Base-by-base conservation (phyloP, 2,888 invertebrate species). In the Drosophila anceps region DNA sequence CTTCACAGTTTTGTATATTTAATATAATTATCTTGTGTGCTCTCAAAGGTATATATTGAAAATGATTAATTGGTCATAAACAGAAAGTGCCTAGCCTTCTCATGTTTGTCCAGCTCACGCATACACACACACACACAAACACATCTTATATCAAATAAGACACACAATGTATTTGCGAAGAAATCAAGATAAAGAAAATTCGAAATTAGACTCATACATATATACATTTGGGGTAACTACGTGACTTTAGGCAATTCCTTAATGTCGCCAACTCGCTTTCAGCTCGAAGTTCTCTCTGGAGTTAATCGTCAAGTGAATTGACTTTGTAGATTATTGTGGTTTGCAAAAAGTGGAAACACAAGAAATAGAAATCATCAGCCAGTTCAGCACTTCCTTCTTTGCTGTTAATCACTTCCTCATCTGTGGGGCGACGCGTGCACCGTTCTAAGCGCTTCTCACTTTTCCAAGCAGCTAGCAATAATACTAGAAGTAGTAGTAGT, bases 361-460 rank as follows among this genome's bases (percentile, higher is more conserved):
- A 78, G 81, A 81, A 84, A 84, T 72, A 69, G 76, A 89, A 88
- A 84, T 87, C 76, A 82, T 61, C 44, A 73, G 82, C 58, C 79
- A 84, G 77, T 76, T 81, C 61, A 85, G 88, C 86, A 86, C 91
- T 90, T 87, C 91, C 86, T 90, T 82, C 88, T 84, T 76, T 73
- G 79, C 62, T 71, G 62, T 69, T 89, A 87, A 89, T 90, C 85
- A 89, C 86, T 87, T 87, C 91, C 91, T 89, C 91, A 82, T 90
- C 87, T 81, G 37, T 67, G 79, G 66, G 62, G 73, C 82, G 81
- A 75, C 89, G 84, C 85, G 90, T 90, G 84, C 76, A 77, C 89
- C 69, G 84, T 90, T 85, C 90, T 85, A 78, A 81, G 78, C 84
- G 87, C 75, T 89, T 90, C 85, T 90, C 90, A 85, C 84, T 84